Base-by-base conservation (phyloP, 1,140 invertebrate genomes). In the Drosophila dunni region DNA sequence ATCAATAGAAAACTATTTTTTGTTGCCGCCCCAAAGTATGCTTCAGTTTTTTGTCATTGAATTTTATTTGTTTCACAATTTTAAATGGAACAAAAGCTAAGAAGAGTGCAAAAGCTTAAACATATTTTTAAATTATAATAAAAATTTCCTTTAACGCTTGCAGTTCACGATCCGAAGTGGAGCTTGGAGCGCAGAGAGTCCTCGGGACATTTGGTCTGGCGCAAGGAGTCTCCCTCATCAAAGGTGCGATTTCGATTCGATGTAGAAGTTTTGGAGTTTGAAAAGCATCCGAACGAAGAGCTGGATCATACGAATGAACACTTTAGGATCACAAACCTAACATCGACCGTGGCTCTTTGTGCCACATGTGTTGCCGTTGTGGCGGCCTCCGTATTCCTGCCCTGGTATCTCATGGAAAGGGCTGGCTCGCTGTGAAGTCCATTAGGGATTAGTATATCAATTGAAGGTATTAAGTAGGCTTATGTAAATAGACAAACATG, bases 211-310 rank as follows among this genome's bases (percentile, higher is more conserved):
- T 85, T 93, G 67, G 93, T 93, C 24, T 94, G 93, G 93, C 83
- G 93, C 13, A 90, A 93, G 60, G 92, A 93, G n/a, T 88, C 92
- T 15, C 93, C 84, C 51, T 93, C 92, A 68, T 93, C 93, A 0
- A 93, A 93, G 72, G 89, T 92, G 2, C 88, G 91, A 1, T 94
- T 94, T 75, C 93, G 92, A 6, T 92, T 93, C 38, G 93, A 94
- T 24, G 93, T 93, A 11, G 93, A 94, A 75, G 91, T 94, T 13
- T 75, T 93, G 48, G 93, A 94, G 78, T 94, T 93, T 73, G 91
- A 92, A 56, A 92, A 92, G 57, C 82, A 92, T 71, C 91, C 91
- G 3, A 84, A 91, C 9, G 91, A 92, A 60, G 88, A 91, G 57
- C 11, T 86, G 29, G 84, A 91, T 13, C 72, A 92, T 9, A 76